A percentile compares a stretch with the other conserved stretches of the same genome.
phyloP scores from a whole-genome alignment of 2,113 vertebrate species.

The Lepidothrix coronata region DNA sequence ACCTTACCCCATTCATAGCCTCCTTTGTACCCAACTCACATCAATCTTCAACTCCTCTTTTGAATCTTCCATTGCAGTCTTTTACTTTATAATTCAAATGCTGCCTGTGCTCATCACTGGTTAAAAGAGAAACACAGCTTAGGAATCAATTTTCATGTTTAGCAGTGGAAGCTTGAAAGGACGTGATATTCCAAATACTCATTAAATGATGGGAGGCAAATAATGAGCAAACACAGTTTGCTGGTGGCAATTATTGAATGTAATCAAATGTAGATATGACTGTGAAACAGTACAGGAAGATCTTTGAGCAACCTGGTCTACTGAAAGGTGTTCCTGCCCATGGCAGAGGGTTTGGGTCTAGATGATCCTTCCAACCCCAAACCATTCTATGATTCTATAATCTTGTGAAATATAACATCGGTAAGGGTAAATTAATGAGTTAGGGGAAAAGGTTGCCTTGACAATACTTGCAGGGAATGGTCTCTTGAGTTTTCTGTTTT shows the following conservation, averaged over 20 bases:
- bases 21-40: not conserved
- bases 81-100: not conserved
- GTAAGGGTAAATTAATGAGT: not conserved
- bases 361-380: not conserved
- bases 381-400: not conserved
- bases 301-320: not conserved
- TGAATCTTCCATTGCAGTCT: not conserved
- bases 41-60: not conserved
- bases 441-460: not conserved
- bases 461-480: not conserved
- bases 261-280: not conserved
- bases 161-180: not conserved
- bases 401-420: not conserved
- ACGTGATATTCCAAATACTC: not conserved
- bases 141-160: not conserved
- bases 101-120: not conserved
- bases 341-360: not conserved
- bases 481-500: not conserved
- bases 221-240: not conserved
- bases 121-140: not conserved
- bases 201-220: not conserved
- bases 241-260: not conserved
- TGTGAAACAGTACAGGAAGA: not conserved
- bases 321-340: not conserved
- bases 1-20: not conserved